Evolutionary conservation across 2,888 invertebrate genomes (phyloP).

Genomic region (Fragum whitleyi): DNA sequence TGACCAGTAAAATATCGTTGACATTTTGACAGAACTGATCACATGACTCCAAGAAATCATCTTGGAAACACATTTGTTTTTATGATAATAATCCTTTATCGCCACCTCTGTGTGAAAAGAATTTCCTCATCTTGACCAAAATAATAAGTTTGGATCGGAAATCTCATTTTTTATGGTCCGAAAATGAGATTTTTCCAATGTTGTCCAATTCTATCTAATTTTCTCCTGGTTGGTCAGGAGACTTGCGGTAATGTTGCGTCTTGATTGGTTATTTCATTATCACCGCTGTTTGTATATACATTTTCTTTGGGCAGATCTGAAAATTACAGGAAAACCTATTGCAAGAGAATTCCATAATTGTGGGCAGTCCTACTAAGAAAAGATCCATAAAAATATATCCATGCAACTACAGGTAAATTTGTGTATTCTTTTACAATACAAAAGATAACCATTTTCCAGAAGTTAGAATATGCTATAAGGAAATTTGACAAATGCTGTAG

Average conservation of each 20-base stretch:
- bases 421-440: too few species aligned
- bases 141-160: background rate
- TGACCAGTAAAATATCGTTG: background rate
- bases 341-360: too few species aligned
- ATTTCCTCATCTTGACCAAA: background rate
- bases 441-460: too few species aligned
- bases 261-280: background rate
- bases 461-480: too few species aligned
- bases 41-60: slow-evolving; percentile 11
- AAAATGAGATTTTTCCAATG: background rate
- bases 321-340: too few species aligned
- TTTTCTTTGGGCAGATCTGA: too few species aligned
- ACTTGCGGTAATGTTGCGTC: background rate
- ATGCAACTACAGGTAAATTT: too few species aligned
- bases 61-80: slow-evolving; percentile 7
- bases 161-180: background rate
- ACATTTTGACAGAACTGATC: slow-evolving; percentile 9
- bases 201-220: too few species aligned
- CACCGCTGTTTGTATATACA: too few species aligned
- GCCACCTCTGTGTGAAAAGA: background rate
- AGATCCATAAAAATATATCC: too few species aligned
- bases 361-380: too few species aligned
- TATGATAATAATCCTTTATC: slow-evolving; percentile 14
- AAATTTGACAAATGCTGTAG: too few species aligned
- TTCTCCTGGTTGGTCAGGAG: background rate